Evolutionary conservation across 2,888 invertebrate species (phyloP), one percentile per base, ranked within the genome.

Genomic region (Stenoptilia bipunctidactyla): DNA sequence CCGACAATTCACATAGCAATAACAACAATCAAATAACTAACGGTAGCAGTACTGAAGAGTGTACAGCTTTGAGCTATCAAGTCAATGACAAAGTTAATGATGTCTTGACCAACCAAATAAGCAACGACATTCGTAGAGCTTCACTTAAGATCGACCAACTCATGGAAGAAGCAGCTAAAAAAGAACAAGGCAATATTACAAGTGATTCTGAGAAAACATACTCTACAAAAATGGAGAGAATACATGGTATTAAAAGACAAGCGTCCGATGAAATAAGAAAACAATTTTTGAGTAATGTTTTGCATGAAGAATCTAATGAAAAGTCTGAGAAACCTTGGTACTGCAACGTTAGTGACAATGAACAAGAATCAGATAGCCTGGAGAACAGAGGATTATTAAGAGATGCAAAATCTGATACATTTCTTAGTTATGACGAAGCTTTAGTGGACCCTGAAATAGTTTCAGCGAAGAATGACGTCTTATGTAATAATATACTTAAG

Each of bases 121-220:
- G 85, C 25, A 85, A 85, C 50, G 86, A 87, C 50, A 87, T 87
- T 44, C 76, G 82, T 55, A 73, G 70, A 50, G 85, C 86, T 9
- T 87, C 87, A 2, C 60, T 85, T 41, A 85, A 86, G 61, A 87
- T 87, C 47, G 87, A 88, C 55, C 83, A 79, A 46, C 69, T 85
- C 15, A 80, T 84, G 36, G 82, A 76, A 38, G 76, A 80, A 59
- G 72, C 80, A 15, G 63, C 63, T 34, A 73, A 74, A 50, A 76
- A 74, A 40, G 72, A 74, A 46, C 48, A 55, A 41, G 67, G 67
- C 37, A 61, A 68, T 42, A 58, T 61, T 30, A 51, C 62, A 13
- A 75, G 71, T 50, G 83, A 83, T 46, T 72, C 74, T 13, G 76
- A 80, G 15, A 77, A 79, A 56, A 80, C 85, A 4, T 87, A 80